These are phyloP conservation scores for Agapornis canus DNA, from an alignment of 2,797 vertebrate genomes.

Conservation along the genomic window DNA sequence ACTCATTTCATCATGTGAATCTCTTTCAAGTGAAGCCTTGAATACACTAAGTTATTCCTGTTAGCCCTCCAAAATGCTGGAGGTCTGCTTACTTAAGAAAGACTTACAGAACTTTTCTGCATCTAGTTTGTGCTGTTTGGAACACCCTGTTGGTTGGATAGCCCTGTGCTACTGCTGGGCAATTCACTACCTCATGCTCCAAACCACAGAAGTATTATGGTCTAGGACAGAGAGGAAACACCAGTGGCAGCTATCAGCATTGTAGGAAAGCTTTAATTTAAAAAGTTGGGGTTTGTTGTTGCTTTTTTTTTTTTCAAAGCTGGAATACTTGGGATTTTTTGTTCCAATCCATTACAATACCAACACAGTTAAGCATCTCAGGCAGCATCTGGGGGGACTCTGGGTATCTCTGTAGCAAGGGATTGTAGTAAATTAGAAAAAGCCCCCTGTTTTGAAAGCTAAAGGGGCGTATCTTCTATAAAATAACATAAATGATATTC, in stretches of 20 bases:
- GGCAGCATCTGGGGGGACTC: accelerated
- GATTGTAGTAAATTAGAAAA: not conserved
- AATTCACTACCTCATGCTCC: not conserved
- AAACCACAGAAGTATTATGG: not conserved
- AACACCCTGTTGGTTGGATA: not conserved
- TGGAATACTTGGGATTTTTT: not conserved
- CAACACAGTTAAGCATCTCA: not conserved
- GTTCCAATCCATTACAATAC: not conserved
- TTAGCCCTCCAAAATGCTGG: not conserved
- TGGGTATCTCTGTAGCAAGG: not conserved
- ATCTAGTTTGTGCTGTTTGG: not conserved
- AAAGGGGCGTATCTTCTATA: not conserved
- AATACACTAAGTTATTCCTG: accelerated
- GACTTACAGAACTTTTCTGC: not conserved
- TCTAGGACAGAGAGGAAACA: not conserved
- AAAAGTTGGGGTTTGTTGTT: not conserved
- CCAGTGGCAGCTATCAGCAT: not conserved
- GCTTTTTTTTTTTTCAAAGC: not conserved
- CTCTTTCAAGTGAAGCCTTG: not conserved
- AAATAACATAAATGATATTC: not conserved
- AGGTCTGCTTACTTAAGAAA: not conserved
- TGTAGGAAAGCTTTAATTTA: not conserved
- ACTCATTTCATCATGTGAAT: not conserved
- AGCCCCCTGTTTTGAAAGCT: not conserved
- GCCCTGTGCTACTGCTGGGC: accelerated